Conservation (phyloP, 2,888 invertebrate species). For the Caenorhabditis panamensis region DNA sequence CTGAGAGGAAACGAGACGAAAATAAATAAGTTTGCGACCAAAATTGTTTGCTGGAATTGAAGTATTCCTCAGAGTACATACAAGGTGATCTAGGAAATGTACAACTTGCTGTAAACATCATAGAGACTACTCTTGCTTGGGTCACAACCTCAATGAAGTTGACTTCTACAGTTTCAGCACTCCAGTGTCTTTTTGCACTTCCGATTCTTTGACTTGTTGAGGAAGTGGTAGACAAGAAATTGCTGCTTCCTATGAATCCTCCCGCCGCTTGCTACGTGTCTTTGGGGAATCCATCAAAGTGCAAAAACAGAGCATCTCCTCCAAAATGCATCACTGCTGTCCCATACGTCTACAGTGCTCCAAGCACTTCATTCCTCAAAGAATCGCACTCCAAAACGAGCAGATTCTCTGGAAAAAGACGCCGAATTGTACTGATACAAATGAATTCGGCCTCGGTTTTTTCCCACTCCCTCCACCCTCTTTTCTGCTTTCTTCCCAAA, state of each 20-base stretch:
- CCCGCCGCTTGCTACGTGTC: not conserved
- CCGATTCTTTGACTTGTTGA: too few relatives aligned
- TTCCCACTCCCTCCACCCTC: not conserved
- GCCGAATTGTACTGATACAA: slow-evolving; percentile 17
- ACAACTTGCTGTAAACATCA: too few relatives aligned
- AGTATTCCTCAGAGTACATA: not conserved
- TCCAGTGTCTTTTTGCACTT: too few relatives aligned
- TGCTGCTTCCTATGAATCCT: slow-evolving; percentile 11
- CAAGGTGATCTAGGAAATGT: not conserved
- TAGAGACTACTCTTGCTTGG: too few relatives aligned
- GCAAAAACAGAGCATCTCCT: slow-evolving; percentile 20
- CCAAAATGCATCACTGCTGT: slow-evolving; percentile 30
- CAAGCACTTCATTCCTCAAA: not conserved
- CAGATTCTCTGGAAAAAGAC: not conserved
- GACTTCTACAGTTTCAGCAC: too few relatives aligned
- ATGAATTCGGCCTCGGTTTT: not conserved
- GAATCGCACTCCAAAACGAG: slow-evolving; percentile 1
- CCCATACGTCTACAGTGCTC: slow-evolving; percentile 5
- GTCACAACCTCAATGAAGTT: too few relatives aligned
- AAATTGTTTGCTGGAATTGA: not conserved
- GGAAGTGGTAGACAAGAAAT: too few relatives aligned
- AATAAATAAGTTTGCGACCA: not conserved
- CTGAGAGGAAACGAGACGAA: not conserved
- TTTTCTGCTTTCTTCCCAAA: not conserved
- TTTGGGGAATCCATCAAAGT: slow-evolving; percentile 23